Conservation (phyloP, 30 jellyfish, hydroid and myxozoan genomes). For the Turritopsis rubra region DNA sequence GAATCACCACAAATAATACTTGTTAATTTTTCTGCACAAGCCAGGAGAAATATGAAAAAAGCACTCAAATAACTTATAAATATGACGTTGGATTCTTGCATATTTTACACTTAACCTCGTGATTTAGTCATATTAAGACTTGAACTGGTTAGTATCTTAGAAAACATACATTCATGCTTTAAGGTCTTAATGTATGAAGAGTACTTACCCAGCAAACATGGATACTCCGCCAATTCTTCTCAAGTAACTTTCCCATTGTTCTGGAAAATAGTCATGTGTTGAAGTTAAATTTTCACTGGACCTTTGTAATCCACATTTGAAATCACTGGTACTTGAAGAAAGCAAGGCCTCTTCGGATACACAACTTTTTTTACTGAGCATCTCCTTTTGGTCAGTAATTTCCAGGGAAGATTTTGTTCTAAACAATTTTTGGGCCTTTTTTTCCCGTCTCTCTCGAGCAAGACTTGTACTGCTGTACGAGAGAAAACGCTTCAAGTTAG, state of each 20-base stretch:
- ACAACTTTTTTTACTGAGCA: neutral
- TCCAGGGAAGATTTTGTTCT: neutral
- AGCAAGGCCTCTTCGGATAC: neutral
- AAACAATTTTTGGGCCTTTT: neutral
- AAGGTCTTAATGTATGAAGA: no score
- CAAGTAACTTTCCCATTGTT: slow-evolving; percentile 15
- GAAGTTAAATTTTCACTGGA: neutral
- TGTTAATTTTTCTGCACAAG: no score
- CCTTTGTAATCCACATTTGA: neutral
- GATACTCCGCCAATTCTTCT: slow-evolving; percentile 27
- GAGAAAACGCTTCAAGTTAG: neutral
- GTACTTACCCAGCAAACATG: slow-evolving; percentile 27
- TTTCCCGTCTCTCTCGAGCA: neutral
- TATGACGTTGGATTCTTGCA: no score
- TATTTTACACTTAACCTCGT: no score
- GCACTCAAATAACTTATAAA: no score
- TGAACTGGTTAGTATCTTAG: no score
- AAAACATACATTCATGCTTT: no score
- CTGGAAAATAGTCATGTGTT: neutral
- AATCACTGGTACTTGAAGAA: neutral
- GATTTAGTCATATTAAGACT: no score
- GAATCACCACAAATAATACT: no score
- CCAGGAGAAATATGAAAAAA: no score
- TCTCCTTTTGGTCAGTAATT: neutral
- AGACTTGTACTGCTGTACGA: neutral